Evolutionary conservation across 2,113 vertebrate species (phyloP), one percentile per base, ranked within the genome.

Genomic region (Bos javanicus): DNA sequence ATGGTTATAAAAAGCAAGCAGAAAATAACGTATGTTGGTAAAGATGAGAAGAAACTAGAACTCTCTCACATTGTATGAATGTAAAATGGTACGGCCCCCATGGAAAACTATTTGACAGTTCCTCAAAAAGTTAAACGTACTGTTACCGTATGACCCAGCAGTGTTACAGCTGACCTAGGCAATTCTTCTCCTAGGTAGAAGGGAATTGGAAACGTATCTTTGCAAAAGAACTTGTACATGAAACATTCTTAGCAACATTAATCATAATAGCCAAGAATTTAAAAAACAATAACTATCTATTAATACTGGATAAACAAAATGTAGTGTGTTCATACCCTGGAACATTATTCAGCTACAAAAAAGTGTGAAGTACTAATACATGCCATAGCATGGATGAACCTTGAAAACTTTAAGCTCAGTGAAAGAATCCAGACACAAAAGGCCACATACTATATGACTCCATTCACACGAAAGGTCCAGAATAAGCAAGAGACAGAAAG

Each of bases 281-380:
- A 94, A 57, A 80, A 82, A 86, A 54, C 30, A 91, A 56, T 62
- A 86, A 91, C 64, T 23, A 4, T 25, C 50, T 33, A 60, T 60
- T 21, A 52, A 85, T 92, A 60, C 25, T 48, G 25, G 57, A 19
- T 83, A 86, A 85, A 92, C 48, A 96, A 82, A 94, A 82, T 62
- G 36, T 86, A 43, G 26, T 13, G 7, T 50, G 7, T 28, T 9
- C 13, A 43, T 43, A 64, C 7, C 78, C 28, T 36, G 54, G 8
- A 46, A 60, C 36, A 23, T 74, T 71, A 83, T 78, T 83, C 25
- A 7, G n/a, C 83, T 46, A 8, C 48, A 62, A 57, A 62, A 82
- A 97, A 23, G 9, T n/a, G 26, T 39, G 11, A 83, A 36, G 23
- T 25, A 60, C 43, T 36, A 46, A 57, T 43, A 78, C 5, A 56